phyloP scores from a whole-genome alignment of 2,888 invertebrate species.

The Synergus itoensis region DNA sequence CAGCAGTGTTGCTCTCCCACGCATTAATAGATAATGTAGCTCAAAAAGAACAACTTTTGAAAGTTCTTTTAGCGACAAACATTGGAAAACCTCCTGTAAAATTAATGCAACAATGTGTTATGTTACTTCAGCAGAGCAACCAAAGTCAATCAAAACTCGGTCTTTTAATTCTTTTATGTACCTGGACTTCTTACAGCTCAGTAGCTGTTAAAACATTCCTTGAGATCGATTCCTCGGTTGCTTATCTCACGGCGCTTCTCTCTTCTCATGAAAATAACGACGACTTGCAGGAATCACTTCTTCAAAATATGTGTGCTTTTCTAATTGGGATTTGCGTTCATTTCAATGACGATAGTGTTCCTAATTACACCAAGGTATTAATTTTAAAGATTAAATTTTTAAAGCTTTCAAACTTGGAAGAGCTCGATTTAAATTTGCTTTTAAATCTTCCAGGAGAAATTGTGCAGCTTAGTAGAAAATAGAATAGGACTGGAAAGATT shows the following conservation, averaged over 20 bases:
- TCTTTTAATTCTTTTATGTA: slow-evolving; percentile 92
- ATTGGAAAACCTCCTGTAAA: slow-evolving; percentile 92
- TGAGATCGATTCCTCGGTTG: slow-evolving; percentile 87
- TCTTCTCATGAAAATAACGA: slow-evolving; percentile 88
- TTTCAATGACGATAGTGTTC: slow-evolving; percentile 91
- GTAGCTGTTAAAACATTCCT: slow-evolving; percentile 91
- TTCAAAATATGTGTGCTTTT: slow-evolving; percentile 94
- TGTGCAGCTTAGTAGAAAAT: slow-evolving; percentile 91
- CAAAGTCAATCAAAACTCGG: slow-evolving; percentile 92
- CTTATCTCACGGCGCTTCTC: slow-evolving; percentile 86
- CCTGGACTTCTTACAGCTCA: slow-evolving; percentile 93
- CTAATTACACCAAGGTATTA: slow-evolving; percentile 84
- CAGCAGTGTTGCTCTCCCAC: slow-evolving; percentile 94
- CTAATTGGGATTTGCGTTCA: slow-evolving; percentile 94
- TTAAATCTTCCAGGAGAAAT: slow-evolving; percentile 80
- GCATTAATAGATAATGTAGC: slow-evolving; percentile 90
- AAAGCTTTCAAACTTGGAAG: background rate
- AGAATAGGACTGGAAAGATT: slow-evolving; percentile 95
- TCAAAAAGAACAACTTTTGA: slow-evolving; percentile 93
- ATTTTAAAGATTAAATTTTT: background rate
- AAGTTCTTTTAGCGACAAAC: slow-evolving; percentile 93
- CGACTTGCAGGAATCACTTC: slow-evolving; percentile 93
- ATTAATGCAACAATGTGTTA: slow-evolving; percentile 92
- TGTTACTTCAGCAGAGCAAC: slow-evolving; percentile 89
- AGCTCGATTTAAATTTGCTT: background rate